Evolutionary conservation across 30 jellyfish, hydroid and myxozoan genomes (phyloP).

Genomic region (Catostylus mosaicus): DNA sequence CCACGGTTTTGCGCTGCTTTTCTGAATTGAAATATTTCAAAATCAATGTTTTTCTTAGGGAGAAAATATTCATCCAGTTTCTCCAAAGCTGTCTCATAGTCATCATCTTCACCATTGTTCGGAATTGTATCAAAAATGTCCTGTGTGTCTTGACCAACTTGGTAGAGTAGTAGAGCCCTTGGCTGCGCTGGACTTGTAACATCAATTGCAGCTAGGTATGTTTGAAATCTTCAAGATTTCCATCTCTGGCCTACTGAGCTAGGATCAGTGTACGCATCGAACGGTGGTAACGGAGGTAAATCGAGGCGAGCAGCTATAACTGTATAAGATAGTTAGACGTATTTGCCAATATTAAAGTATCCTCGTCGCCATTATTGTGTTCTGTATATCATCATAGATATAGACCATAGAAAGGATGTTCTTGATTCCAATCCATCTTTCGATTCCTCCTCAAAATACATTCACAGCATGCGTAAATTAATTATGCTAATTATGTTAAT

Average conservation of each 20-base stretch:
- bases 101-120: conserved; percentile 29
- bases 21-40: conserved; percentile 33
- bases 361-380: no score
- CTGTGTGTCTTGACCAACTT: conserved; percentile 18
- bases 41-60: conserved; percentile 37
- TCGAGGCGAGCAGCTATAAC: no score
- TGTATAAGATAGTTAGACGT: no score
- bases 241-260: conserved; percentile 44
- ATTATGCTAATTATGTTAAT: no score
- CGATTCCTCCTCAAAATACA: no score
- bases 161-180: conserved; percentile 9
- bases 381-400: no score
- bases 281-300: conserved; percentile 42
- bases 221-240: conserved; percentile 36
- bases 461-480: no score
- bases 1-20: conserved; percentile 53
- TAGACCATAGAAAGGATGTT: no score
- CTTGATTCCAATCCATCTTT: no score
- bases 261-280: conserved; percentile 48
- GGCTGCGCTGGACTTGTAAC: conserved; percentile 1
- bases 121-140: conserved; percentile 40
- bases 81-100: conserved; percentile 46
- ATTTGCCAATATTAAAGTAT: no score
- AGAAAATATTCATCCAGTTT: conserved; percentile 42
- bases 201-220: conserved; percentile 21